Percentiles rank a stretch among this genome's conserved stretches.
phyloP scores from a whole-genome alignment of 2,113 vertebrate species.

The Hepsetus odoe region DNA sequence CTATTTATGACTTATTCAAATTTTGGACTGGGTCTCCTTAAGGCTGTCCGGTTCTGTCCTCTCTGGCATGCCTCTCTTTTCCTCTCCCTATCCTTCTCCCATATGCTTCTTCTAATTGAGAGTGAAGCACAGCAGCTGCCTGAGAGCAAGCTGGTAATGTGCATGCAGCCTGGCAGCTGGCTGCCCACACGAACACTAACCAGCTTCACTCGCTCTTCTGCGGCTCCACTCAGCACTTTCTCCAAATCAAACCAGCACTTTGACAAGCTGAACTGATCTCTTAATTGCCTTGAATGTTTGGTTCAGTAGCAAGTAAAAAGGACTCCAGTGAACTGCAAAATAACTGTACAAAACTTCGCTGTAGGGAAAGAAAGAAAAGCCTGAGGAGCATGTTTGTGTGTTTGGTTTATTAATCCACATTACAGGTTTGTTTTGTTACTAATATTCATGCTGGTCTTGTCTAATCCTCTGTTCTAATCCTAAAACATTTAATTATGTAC shows the following conservation, averaged over 20 bases:
- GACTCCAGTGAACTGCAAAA: neutral
- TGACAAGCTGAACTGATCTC: slow-evolving; percentile 9
- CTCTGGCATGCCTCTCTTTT: neutral
- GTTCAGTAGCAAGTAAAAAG: slow-evolving; percentile 18
- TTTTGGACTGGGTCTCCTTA: neutral
- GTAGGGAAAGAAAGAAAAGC: neutral
- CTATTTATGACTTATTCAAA: neutral
- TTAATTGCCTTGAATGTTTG: slow-evolving; percentile 33
- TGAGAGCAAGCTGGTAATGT: slow-evolving; percentile 24
- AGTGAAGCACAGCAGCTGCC: slow-evolving; percentile 42
- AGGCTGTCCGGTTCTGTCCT: neutral
- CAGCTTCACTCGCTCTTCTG: slow-evolving; percentile 1
- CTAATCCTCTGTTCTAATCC: neutral
- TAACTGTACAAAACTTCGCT: neutral
- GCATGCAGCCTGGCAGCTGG: slow-evolving; percentile 39
- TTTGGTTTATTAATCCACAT: neutral
- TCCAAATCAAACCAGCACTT: slow-evolving; percentile 38
- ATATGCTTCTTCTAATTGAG: slow-evolving; percentile 39
- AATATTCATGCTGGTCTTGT: neutral
- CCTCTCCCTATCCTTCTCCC: neutral
- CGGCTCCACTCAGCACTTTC: slow-evolving; percentile 13
- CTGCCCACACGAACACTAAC: slow-evolving; percentile 23
- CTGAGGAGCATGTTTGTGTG: neutral
- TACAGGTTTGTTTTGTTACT: neutral
- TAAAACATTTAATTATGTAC: neutral